These are phyloP conservation scores for Fukomys damarensis DNA, from an alignment of 2,113 vertebrate species.

Conservation along the genomic window DNA sequence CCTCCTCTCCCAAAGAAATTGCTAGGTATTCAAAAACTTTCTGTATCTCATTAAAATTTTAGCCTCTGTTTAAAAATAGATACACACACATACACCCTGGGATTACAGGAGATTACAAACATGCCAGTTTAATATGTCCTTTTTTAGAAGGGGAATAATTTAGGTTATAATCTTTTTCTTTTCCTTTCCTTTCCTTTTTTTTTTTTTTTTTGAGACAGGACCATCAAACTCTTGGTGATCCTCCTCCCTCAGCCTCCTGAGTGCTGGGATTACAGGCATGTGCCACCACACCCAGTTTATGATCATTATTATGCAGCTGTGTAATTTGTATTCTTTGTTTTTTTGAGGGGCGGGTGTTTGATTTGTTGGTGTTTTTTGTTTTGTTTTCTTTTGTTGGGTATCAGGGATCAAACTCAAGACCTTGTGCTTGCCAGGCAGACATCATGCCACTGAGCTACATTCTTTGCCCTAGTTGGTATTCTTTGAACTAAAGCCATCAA, in stretches of 20 bases:
- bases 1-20: neutral
- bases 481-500: neutral
- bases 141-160: neutral
- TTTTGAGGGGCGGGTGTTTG: no score
- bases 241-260: no score
- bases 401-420: no score
- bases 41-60: constrained; percentile 41
- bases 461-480: constrained; percentile 21
- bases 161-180: neutral
- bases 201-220: no score
- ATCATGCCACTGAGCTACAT: no score
- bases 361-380: no score
- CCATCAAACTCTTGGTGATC: no score
- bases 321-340: constrained; percentile 40
- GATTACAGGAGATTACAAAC: neutral
- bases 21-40: neutral
- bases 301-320: neutral
- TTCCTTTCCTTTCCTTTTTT: no score
- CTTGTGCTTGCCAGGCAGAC: no score
- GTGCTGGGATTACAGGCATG: no score
- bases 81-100: neutral
- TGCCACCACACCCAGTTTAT: neutral
- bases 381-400: no score
- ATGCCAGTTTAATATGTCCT: neutral
- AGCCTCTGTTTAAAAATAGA: neutral